Base-by-base conservation (phyloP, 2,888 invertebrate genomes). In the Campaea margaritaria region DNA sequence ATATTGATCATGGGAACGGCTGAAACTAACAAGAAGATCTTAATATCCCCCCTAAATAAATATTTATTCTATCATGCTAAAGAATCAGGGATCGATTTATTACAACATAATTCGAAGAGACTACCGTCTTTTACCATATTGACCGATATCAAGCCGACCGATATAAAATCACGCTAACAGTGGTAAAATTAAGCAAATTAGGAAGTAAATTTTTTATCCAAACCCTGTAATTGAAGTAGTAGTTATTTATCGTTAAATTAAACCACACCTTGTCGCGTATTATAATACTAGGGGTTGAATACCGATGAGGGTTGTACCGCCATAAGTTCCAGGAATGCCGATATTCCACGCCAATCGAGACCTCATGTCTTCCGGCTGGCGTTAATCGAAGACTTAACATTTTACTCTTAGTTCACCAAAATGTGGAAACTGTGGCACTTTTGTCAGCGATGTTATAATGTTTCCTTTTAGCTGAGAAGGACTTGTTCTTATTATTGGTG, bases 201-300 rank as follows among this genome's bases (percentile, higher is more conserved):
- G 12, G 10, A 43, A n/a, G 42, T 43, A 7, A 8, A 43, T 3
- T 43, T 21, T 43, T n/a, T 10, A 12, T 43, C 21, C 7, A 13
- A 21, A 9, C 27, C 10, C 13, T 44, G 28, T 31, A 31, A 7
- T 31, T 31, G n/a, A 43, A 43, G 16, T 4, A 1, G 11, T 7
- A 8, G 31, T 11, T 53, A 47, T 47, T 39, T 49, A 9, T 31
- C 16, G 39, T 45, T 10, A 42, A 42, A 55, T 55, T 36, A 31
- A 27, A 55, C 50, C 8, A 31, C 13, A 11, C 54, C 36, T 34
- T 15, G 4, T 11, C 16, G 42, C 42, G 13, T 52, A 31, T 51
- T 50, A 55, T 55, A 4, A 46, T 46, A 43, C 16, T 38, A 51
- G 28, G 47, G 34, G 42, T 38, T 42, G 58, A 53, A 58, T 58